Conservation (phyloP, 2,113 vertebrate genomes). For the Mionectes macconnelli region DNA sequence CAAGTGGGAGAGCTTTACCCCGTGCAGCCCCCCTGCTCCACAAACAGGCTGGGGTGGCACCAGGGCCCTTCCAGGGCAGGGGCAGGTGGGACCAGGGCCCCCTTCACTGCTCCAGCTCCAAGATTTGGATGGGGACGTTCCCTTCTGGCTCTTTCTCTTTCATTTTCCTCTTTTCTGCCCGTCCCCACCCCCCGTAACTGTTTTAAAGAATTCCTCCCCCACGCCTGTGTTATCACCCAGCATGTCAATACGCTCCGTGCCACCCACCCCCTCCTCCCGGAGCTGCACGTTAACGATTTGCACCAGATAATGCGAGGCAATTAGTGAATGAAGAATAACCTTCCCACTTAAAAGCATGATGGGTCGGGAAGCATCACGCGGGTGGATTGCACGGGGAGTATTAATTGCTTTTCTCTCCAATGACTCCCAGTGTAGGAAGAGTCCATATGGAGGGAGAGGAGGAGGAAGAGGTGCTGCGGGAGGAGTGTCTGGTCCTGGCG, state of each 20-base stretch:
- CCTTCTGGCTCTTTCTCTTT: neutral
- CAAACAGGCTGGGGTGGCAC: neutral
- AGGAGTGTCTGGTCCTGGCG: neutral
- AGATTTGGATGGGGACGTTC: neutral
- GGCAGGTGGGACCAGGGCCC: rapidly evolving
- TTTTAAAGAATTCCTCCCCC: slow-evolving; percentile 59
- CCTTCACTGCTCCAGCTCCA: rapidly evolving
- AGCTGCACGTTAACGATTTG: neutral
- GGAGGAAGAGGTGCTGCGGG: slow-evolving; percentile 8
- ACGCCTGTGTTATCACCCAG: slow-evolving; percentile 15
- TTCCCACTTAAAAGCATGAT: neutral
- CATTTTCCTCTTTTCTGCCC: neutral
- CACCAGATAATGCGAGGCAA: slow-evolving; percentile 15
- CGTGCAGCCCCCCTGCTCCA: neutral
- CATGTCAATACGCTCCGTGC: slow-evolving; percentile 7
- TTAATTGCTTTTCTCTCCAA: slow-evolving; percentile 18
- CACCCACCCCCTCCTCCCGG: slow-evolving; percentile 44
- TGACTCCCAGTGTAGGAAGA: slow-evolving; percentile 45
- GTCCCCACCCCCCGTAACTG: neutral
- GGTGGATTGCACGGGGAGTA: neutral
- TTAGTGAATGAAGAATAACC: slow-evolving; percentile 64
- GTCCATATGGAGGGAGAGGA: slow-evolving; percentile 45
- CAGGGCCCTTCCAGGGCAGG: neutral
- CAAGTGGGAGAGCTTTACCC: neutral
- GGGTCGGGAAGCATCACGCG: neutral